Percentiles rank a stretch among this genome's conserved stretches.
Evolutionary conservation across 1,140 invertebrate genomes (phyloP).

Genomic region (Atta cephalotes): DNA sequence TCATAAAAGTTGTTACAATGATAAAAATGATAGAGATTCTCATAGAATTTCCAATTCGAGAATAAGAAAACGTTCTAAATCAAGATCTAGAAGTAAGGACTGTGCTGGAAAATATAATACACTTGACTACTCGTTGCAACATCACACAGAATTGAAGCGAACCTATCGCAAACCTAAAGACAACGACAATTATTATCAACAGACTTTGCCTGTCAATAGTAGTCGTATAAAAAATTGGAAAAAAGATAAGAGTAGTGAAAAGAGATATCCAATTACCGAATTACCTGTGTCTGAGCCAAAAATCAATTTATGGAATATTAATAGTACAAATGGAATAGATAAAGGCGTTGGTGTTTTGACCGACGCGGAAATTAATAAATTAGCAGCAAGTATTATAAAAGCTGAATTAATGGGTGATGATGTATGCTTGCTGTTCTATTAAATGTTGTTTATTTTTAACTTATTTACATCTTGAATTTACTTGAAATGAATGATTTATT

Average conservation of each 20-base stretch:
- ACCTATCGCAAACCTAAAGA: slow-evolving; percentile 49
- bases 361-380: slow-evolving; percentile 94
- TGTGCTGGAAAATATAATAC: slow-evolving; percentile 16
- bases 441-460: slow-evolving; percentile 14
- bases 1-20: no score
- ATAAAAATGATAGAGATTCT: background rate
- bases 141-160: slow-evolving; percentile 7
- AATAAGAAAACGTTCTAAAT: slow-evolving; percentile 44
- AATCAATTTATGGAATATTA: slow-evolving; percentile 47
- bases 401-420: slow-evolving; percentile 95
- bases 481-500: slow-evolving; percentile 48
- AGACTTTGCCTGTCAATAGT: background rate
- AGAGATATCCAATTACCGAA: background rate
- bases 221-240: slow-evolving; percentile 77
- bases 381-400: slow-evolving; percentile 95
- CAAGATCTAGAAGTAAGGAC: slow-evolving; percentile 69
- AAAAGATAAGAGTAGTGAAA: slow-evolving; percentile 63
- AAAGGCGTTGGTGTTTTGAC: slow-evolving; percentile 84
- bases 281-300: background rate
- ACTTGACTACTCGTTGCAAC: slow-evolving; percentile 4
- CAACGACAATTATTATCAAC: slow-evolving; percentile 35
- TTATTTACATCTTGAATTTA: slow-evolving; percentile 12
- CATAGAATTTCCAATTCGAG: background rate
- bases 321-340: slow-evolving; percentile 44
- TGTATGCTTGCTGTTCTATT: slow-evolving; percentile 79